phyloP scores from a whole-genome alignment of 2,888 invertebrate genomes.

The Aricia artaxerxes region DNA sequence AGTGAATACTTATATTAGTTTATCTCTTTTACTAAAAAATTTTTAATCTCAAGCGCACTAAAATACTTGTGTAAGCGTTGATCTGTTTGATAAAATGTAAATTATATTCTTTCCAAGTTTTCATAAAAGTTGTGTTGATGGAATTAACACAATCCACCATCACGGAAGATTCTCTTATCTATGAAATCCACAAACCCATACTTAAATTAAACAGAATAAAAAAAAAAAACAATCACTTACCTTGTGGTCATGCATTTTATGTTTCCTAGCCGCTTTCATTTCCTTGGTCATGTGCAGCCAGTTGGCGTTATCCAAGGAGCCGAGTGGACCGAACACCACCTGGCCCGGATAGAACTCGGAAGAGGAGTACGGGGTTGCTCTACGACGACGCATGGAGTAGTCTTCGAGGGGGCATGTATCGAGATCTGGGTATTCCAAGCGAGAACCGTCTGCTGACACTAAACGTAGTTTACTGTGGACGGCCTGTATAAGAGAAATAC shows the following conservation, averaged over 20 bases:
- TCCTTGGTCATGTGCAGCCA: slow-evolving; percentile 90
- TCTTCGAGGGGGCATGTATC: slow-evolving; percentile 87
- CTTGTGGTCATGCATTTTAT: slow-evolving; percentile 80
- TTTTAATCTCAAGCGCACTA: no score
- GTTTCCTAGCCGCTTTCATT: slow-evolving; percentile 83
- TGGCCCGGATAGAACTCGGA: slow-evolving; percentile 75
- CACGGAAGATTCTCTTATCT: no score
- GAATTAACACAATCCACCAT: no score
- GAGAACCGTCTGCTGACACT: slow-evolving; percentile 83
- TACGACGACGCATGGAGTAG: slow-evolving; percentile 84
- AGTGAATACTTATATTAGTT: no score
- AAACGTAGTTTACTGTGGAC: slow-evolving; percentile 85
- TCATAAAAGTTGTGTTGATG: no score
- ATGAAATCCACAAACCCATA: not conserved
- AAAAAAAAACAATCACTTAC: slow-evolving; percentile 44
- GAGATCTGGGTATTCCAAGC: slow-evolving; percentile 83
- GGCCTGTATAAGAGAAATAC: slow-evolving; percentile 55
- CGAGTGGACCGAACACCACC: slow-evolving; percentile 86
- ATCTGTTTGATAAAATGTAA: no score
- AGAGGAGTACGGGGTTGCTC: slow-evolving; percentile 70
- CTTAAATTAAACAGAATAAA: no score
- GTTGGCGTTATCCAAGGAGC: slow-evolving; percentile 87
- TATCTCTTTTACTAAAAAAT: no score
- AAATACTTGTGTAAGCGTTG: no score
- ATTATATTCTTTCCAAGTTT: no score